Evolutionary conservation across 2,888 invertebrate genomes (phyloP).

Genomic region (Trichogramma dendrolimi): DNA sequence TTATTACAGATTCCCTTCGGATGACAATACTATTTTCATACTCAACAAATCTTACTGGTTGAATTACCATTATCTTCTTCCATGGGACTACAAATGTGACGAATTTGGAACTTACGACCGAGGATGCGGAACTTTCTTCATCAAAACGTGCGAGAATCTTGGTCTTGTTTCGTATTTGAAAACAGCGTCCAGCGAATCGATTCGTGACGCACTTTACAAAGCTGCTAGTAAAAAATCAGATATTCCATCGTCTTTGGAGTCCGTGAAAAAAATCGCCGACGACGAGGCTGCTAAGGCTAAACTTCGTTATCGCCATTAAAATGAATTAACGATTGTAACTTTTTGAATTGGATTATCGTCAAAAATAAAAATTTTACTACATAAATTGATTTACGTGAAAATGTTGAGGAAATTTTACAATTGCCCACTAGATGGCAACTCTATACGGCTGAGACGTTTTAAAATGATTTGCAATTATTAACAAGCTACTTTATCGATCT

Average conservation of each 20-base stretch:
- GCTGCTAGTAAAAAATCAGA: constrained; percentile 49
- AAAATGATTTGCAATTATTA: no score
- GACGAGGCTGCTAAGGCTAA: constrained; percentile 33
- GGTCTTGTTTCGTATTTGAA: constrained; percentile 63
- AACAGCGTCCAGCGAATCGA: constrained; percentile 61
- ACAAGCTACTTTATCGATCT: no score
- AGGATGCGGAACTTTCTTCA: constrained; percentile 66
- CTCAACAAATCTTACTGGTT: constrained; percentile 74
- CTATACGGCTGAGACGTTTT: no score
- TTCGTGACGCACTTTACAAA: constrained; percentile 62
- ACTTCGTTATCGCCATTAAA: constrained; percentile 36
- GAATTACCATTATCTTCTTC: constrained; percentile 74
- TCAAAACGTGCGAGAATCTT: constrained; percentile 67
- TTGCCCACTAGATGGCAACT: no score
- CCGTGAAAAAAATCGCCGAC: constrained; percentile 36
- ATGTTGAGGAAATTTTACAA: no score
- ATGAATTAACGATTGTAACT: no score
- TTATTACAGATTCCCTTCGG: constrained; percentile 61
- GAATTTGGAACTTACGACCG: constrained; percentile 72
- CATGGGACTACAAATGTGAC: constrained; percentile 77
- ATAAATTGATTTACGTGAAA: no score
- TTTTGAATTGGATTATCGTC: no score
- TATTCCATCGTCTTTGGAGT: constrained; percentile 38
- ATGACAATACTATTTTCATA: constrained; percentile 73
- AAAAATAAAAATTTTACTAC: no score